Percentiles rank a stretch among this genome's conserved stretches.
phyloP scores from a whole-genome alignment of 30 jellyfish, hydroid and myxozoan species.

The Turritopsis rubra region DNA sequence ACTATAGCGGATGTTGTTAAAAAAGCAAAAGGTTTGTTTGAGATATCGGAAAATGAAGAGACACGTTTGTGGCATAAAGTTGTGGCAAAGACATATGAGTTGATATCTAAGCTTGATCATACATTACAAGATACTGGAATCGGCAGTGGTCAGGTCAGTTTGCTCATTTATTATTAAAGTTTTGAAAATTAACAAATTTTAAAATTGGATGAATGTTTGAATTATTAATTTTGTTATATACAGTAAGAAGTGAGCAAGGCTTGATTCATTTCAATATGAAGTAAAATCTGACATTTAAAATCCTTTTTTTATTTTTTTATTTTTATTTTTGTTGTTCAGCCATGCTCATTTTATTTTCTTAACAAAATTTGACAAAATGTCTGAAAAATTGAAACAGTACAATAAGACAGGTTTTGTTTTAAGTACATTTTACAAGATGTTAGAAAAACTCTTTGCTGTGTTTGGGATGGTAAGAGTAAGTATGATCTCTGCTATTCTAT shows the following conservation, averaged over 20 bases:
- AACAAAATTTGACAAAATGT: neutral
- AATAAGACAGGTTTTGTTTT: neutral
- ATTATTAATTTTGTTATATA: neutral
- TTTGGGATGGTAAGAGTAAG: neutral
- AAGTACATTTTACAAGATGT: neutral
- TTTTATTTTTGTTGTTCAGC: neutral
- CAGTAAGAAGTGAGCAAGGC: neutral
- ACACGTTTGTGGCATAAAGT: constrained; percentile 66
- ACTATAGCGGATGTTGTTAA: constrained; percentile 50
- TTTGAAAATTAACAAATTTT: neutral
- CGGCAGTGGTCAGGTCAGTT: constrained; percentile 71
- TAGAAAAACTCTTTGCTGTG: neutral
- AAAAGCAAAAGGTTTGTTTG: constrained; percentile 45
- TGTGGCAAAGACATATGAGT: constrained; percentile 71
- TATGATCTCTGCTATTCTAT: neutral
- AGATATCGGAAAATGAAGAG: constrained; percentile 44
- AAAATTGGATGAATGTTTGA: neutral
- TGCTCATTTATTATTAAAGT: neutral
- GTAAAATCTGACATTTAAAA: neutral
- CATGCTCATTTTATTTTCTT: no score
- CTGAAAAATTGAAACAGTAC: neutral
- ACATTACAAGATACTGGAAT: constrained; percentile 58
- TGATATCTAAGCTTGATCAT: constrained; percentile 18
- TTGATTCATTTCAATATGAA: neutral
- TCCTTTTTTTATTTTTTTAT: neutral